Evolutionary conservation across 2,888 invertebrate genomes (phyloP), one percentile per base, ranked within the genome.

Genomic region (Dolichomitus sp.): DNA sequence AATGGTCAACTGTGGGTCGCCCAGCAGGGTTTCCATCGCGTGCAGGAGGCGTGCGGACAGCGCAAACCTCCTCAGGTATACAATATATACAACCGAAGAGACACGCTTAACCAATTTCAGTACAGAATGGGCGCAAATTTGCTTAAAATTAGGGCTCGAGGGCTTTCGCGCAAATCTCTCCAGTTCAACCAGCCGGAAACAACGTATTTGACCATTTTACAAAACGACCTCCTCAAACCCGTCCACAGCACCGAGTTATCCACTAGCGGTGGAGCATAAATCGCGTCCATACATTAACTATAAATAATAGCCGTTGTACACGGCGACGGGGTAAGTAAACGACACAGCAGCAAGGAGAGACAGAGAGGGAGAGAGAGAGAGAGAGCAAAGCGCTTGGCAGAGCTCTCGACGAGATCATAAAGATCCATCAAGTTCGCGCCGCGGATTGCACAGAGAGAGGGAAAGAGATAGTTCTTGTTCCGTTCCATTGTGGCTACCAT

Each of bases 101-200:
- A 69, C 52, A 87, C 89, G 89, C 89, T 91, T 89, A 90, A 90
- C 89, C 89, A 90, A 91, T 91, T 91, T 86, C 7, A 50, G 75
- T 74, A 30, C 57, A 87, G 86, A 89, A 89, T 87, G 76, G 84
- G 70, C 68, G 74, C 74, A 90, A 90, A 90, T 91, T 91, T 88
- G 87, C 88, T 89, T 88, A 89, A 91, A 91, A 90, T 91, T 89
- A 88, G 89, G 83, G 81, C 87, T 87, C 54, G 68, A n/a, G 19
- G 65, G 50, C 59, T 79, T 45, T 69, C 70, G 45, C 59, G 75
- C 74, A 42, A 76, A 79, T 37, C 59, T 61, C 52, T 61, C 40
- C 54, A 45, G 52, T 52, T 81, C 80, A 76, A 68, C 48, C 59
- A 54, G 27, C 75, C 75, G 72, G 79, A 83, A 79, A 61, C 17